A percentile compares a stretch with the other conserved stretches of the same genome.
Conservation (phyloP, 2,797 vertebrate genomes). For the Hypotaenidia philippensis region DNA sequence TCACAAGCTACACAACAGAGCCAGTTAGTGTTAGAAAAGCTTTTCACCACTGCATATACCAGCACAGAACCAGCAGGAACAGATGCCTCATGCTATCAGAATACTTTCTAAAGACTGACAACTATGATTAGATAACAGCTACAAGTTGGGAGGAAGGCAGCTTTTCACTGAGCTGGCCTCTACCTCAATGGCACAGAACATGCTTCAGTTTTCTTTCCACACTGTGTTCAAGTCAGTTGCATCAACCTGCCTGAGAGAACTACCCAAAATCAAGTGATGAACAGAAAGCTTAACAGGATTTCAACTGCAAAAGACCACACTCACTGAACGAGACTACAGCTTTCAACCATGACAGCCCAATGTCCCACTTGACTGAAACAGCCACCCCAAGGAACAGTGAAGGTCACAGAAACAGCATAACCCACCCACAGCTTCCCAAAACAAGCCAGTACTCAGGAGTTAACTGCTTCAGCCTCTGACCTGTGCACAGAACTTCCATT, state of each 20-base stretch:
- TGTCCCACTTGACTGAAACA: background rate
- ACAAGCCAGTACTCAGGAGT: background rate
- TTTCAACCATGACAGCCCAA: background rate
- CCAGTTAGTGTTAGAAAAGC: background rate
- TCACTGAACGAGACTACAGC: background rate
- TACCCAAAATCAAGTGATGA: background rate
- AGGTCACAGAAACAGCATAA: background rate
- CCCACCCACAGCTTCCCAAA: background rate
- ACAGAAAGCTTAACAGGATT: background rate
- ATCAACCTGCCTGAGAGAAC: background rate
- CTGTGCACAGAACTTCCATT: background rate
- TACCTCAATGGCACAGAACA: background rate
- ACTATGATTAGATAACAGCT: background rate
- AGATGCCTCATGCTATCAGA: background rate
- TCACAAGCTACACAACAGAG: background rate
- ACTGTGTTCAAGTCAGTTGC: background rate
- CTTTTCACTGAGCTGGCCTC: background rate
- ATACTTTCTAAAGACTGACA: background rate
- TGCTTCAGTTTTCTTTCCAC: background rate
- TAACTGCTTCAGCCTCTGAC: background rate
- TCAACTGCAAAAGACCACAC: background rate
- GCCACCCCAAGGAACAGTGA: fast-evolving
- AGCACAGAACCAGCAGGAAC: background rate
- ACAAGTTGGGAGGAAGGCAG: background rate
- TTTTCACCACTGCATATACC: background rate